Evolutionary conservation across 1,140 invertebrate genomes (phyloP), one percentile per base, ranked within the genome.

Genomic region (Neodiprion virginianus): DNA sequence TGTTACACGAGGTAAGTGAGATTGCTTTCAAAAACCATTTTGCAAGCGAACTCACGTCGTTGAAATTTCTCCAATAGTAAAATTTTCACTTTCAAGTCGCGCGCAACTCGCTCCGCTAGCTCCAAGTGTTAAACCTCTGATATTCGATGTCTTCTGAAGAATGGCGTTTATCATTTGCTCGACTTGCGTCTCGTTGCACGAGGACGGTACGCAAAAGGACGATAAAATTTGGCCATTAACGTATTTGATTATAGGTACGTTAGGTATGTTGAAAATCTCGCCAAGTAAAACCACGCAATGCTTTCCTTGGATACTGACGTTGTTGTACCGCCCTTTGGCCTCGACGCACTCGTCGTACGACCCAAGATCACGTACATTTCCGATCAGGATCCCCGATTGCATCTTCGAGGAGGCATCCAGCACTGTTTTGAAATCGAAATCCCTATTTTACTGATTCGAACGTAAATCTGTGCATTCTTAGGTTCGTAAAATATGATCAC

Each of bases 391-490:
- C 11, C 87, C 87, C 7, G 78, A 76, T n/a, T 80, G 84, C 23
- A 84, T 73, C 73, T 86, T 87, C 9, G 83, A 81, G 40, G 81
- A 83, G 3, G 87, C 80, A 72, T 88, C 86, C 9, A 84, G 12
- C 85, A 88, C 85, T 40, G 28, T 40, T 40, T 40, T 40, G 1
- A 5, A 40, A 3, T 40, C 1, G 5, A 40, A 40, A 40, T 40
- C 28, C 1, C 5, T 4, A 40, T 40, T 5, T 40, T 40, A 40
- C 17, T 21, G 17, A 40, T 40, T 40, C 28, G 28, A 5, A 40
- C 28, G 1, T 40, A 40, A 40, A 40, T 40, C 28, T 40, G 28
- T 40, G 28, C 28, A 40, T 2, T 40, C 28, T 14, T n/a, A 74
- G 3, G 65, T 65, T 14, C 40, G 48, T 67, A 14, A 49, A 69